These are phyloP conservation scores for Melanargia galathea DNA, from an alignment of 2,888 invertebrate species.

Conservation along the genomic window DNA sequence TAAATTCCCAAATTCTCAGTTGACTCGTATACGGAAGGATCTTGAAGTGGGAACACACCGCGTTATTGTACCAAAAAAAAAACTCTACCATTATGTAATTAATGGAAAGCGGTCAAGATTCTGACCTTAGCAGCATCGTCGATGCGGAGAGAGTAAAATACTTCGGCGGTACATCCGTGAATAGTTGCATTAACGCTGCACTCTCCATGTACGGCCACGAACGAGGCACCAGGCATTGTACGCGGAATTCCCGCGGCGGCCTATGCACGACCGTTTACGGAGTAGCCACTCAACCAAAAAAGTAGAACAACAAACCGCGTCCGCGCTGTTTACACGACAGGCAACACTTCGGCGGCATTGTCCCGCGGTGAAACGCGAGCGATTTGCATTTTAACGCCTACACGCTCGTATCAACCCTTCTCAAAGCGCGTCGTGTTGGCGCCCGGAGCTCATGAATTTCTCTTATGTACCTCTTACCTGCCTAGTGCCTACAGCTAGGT, in stretches of 20 bases:
- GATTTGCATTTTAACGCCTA: slow-evolving; percentile 78
- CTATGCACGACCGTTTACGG: slow-evolving; percentile 75
- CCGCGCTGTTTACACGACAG: slow-evolving; percentile 75
- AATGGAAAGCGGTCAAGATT: too few species aligned
- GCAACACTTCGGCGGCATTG: slow-evolving; percentile 76
- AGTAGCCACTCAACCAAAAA: slow-evolving; percentile 78
- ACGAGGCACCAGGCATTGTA: slow-evolving; percentile 74
- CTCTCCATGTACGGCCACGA: slow-evolving; percentile 68
- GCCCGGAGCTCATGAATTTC: slow-evolving; percentile 58
- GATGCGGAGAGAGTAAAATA: slow-evolving; percentile 50
- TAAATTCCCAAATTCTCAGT: too few species aligned
- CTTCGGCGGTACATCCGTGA: slow-evolving; percentile 57
- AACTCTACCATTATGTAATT: too few species aligned
- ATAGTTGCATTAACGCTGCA: slow-evolving; percentile 63
- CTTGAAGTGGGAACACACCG: too few species aligned
- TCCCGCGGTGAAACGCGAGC: slow-evolving; percentile 70
- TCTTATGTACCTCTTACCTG: slow-evolving; percentile 45
- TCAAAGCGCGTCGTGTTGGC: slow-evolving; percentile 43
- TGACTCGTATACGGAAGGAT: too few species aligned
- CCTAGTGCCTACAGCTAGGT: too few species aligned
- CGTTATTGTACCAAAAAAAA: too few species aligned
- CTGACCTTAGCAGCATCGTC: too few species aligned
- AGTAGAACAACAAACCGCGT: slow-evolving; percentile 77
- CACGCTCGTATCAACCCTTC: slow-evolving; percentile 49
- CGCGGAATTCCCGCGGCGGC: slow-evolving; percentile 73